These are phyloP conservation scores for Engystomops pustulosus DNA, from an alignment of 2,113 vertebrate genomes.

Conservation along the genomic window DNA sequence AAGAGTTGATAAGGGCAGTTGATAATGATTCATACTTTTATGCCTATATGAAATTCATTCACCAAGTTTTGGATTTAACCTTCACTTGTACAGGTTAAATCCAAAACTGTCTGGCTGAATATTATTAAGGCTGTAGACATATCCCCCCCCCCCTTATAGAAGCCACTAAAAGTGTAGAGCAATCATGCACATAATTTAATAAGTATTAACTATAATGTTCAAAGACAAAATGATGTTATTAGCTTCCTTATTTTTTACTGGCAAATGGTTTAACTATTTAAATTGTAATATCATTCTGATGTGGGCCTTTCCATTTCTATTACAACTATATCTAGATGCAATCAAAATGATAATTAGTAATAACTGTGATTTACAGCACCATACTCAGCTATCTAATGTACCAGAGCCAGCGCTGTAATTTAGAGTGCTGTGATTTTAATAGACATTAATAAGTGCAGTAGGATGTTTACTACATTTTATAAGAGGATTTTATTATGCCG, in stretches of 20 bases:
- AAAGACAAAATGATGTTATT: not conserved
- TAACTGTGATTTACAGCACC: not conserved
- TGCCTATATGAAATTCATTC: no score
- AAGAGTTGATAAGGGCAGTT: no score
- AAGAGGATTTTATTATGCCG: not conserved
- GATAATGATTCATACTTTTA: no score
- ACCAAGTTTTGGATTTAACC: no score
- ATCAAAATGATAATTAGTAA: not conserved
- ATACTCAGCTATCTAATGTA: not conserved
- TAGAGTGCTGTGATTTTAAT: not conserved
- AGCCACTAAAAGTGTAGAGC: not conserved
- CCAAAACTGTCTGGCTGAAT: not conserved
- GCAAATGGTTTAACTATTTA: not conserved
- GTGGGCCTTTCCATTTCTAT: not conserved
- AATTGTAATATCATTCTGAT: not conserved
- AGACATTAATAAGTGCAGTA: not conserved
- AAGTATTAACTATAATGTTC: not conserved
- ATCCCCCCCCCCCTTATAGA: not conserved
- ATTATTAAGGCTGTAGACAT: not conserved
- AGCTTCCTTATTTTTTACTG: not conserved
- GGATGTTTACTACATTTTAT: not conserved
- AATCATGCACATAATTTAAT: not conserved
- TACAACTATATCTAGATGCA: not conserved
- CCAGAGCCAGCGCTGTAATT: not conserved
- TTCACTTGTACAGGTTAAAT: not conserved